Conservation (phyloP, 2,888 invertebrate species). For the Chrysina gloriosa region DNA sequence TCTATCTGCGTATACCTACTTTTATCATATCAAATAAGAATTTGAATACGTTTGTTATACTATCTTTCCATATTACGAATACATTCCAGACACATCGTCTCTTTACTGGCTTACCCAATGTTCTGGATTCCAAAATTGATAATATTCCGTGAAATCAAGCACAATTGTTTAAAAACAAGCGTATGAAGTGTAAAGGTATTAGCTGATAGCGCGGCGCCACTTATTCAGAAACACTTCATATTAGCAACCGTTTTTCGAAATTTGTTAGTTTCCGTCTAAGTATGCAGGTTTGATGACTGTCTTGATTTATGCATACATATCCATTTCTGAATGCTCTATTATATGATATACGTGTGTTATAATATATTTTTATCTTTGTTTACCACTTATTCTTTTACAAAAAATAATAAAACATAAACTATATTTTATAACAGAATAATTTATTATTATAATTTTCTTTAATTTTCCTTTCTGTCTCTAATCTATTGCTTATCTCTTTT, state of each 20-base stretch:
- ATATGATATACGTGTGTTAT: too few relatives aligned
- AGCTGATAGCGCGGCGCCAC: slow-evolving; percentile 13
- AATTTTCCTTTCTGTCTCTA: too few relatives aligned
- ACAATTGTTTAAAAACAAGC: slow-evolving; percentile 12
- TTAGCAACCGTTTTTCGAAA: slow-evolving; percentile 9
- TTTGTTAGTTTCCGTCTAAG: slow-evolving; percentile 11
- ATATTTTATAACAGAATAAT: too few relatives aligned
- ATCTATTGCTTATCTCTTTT: too few relatives aligned
- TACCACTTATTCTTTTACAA: too few relatives aligned
- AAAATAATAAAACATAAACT: too few relatives aligned
- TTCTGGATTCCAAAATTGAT: slow-evolving; percentile 5
- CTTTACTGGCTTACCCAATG: not conserved
- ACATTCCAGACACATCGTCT: slow-evolving; percentile 20
- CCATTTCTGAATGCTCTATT: too few relatives aligned
- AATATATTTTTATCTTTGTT: too few relatives aligned
- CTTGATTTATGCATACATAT: too few relatives aligned
- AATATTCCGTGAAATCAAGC: slow-evolving; percentile 14
- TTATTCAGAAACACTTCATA: slow-evolving; percentile 2
- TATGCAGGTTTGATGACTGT: slow-evolving; percentile 20
- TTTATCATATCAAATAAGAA: slow-evolving; percentile 7
- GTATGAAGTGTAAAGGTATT: not conserved
- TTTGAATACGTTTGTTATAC: slow-evolving; percentile 4
- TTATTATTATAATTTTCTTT: too few relatives aligned
- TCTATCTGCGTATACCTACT: not conserved
- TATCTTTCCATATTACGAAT: slow-evolving; percentile 12